phyloP scores from a whole-genome alignment of 2,113 vertebrate genomes.

The Tenebrosternarchus preto region DNA sequence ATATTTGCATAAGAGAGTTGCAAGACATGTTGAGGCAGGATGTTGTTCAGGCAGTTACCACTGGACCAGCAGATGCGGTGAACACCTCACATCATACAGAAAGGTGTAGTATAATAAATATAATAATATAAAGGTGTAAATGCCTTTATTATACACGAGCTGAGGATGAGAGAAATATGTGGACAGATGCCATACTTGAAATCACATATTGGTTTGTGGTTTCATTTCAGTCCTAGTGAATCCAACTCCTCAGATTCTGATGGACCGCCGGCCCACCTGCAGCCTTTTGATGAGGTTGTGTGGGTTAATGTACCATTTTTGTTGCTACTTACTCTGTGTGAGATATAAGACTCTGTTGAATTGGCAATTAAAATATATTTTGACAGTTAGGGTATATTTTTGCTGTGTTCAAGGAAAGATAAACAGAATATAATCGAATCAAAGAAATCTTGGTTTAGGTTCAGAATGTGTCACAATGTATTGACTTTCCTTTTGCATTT shows the following conservation, averaged over 20 bases:
- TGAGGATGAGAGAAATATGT: neutral
- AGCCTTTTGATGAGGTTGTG: slow-evolving; percentile 46
- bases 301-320: neutral
- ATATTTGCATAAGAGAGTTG: slow-evolving; percentile 66
- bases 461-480: neutral
- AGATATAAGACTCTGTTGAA: too few species aligned
- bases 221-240: slow-evolving; percentile 65
- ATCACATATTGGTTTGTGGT: neutral
- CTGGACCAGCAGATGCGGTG: neutral
- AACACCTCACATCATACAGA: neutral
- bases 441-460: neutral
- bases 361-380: too few species aligned
- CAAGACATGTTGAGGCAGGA: slow-evolving; percentile 63
- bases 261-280: slow-evolving; percentile 57
- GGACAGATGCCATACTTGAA: neutral
- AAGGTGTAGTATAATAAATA: too few species aligned
- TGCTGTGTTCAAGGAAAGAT: too few species aligned
- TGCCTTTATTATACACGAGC: neutral
- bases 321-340: too few species aligned
- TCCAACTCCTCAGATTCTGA: slow-evolving; percentile 74
- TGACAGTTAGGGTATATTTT: too few species aligned
- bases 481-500: neutral
- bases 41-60: neutral
- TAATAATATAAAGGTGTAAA: too few species aligned
- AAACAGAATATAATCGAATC: too few species aligned